Percentiles rank a stretch among this genome's conserved stretches.
phyloP scores from a whole-genome alignment of 2,113 vertebrate species.

The Crotalus viridis region DNA sequence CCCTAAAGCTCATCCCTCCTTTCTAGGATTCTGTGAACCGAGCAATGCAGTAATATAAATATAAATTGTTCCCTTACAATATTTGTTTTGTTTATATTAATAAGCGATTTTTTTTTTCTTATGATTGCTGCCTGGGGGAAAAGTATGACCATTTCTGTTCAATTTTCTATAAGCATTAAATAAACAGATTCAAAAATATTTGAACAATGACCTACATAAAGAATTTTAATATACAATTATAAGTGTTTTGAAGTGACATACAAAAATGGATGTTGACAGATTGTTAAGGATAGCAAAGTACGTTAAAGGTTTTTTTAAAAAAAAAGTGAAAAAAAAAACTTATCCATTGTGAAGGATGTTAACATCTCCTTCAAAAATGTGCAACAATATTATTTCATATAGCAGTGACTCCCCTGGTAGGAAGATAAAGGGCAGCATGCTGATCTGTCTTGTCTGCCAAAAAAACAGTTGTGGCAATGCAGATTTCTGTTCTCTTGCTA shows the following conservation, averaged over 20 bases:
- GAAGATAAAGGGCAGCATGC: conserved; percentile 37
- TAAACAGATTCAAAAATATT: neutral
- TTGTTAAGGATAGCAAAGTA: neutral
- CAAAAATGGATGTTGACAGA: neutral
- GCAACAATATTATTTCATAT: conserved; percentile 33
- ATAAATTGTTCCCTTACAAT: neutral
- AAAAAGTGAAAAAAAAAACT: neutral
- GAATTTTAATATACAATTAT: neutral
- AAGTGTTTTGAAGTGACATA: neutral
- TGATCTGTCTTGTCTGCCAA: conserved; percentile 54
- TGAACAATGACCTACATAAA: too few species aligned
- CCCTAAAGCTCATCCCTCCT: neutral
- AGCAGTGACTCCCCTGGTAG: conserved; percentile 30
- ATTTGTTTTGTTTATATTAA: neutral
- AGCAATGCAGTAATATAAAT: neutral
- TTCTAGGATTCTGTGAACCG: neutral
- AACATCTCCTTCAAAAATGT: conserved; percentile 28
- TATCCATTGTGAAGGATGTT: conserved; percentile 43
- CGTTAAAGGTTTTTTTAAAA: neutral
- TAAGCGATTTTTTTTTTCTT: neutral
- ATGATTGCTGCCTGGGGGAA: neutral
- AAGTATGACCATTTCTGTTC: neutral
- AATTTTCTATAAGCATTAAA: neutral
- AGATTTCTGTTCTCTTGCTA: conserved; percentile 58
- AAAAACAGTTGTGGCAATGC: conserved; percentile 11